Base-by-base conservation (phyloP, 1,140 invertebrate species). In the Papilio glaucus region DNA sequence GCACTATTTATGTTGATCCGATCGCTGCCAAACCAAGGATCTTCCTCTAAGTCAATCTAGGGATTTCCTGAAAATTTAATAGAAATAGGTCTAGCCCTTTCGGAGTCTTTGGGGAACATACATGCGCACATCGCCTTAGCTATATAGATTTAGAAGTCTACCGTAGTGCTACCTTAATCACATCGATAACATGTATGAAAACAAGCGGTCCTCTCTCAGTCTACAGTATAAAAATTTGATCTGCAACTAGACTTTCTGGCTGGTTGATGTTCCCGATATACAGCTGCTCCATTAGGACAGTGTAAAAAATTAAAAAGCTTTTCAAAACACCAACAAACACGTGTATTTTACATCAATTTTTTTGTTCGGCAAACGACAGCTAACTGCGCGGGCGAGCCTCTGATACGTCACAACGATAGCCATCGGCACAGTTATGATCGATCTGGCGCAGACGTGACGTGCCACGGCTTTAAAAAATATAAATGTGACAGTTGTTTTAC, bases 361-460 rank as follows among this genome's bases (percentile, higher is more conserved):
- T 45, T 57, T 57, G n/a, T 57, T 24, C 21, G 24, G 18, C 49
- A 24, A 57, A 12, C 57, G 71, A 53, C 68, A 45, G 49, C 24
- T 29, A 37, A 13, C 37, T 18, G 21, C 65, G 21, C 65, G 60
- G 68, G 61, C 29, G 68, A 69, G 65, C 33, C 75, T 68, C 68
- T 75, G 61, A 79, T 80, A 70, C 79, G 74, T 85, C 83, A 81
- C 76, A 45, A 24, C 18, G 83, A 85, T 85, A 83, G 79, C 61
- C 73, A 85, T 85, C 83, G 70, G 74, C 60, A 73, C 70, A 72
- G 67, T 77, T 80, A 76, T 85, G 81, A 83, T 85, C 75, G 83
- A 85, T 85, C 77, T 71, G 41, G 37, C 71, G 70, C 49, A 53
- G 60, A 73, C 45, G 70, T 45, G 37, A 38, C 37, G 21, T 42